Evolutionary conservation across 2,888 invertebrate genomes (phyloP), one percentile per base, ranked within the genome.

Genomic region (Protonemura montana): DNA sequence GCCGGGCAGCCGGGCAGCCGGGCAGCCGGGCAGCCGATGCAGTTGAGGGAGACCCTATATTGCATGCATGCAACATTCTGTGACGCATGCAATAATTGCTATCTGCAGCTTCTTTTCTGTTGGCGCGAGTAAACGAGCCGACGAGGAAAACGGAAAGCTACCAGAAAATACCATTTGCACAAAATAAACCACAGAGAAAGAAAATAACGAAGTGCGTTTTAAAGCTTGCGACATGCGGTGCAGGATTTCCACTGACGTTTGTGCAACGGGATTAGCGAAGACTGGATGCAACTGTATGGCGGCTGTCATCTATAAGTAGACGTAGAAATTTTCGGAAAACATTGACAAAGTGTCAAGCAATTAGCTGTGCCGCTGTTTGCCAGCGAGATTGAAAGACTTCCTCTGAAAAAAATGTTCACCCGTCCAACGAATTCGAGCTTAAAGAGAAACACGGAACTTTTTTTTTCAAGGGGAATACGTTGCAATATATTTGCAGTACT

Each of bases 31-130:
- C 59, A 59, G 59, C 21, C 21, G 59, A 21, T 10, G 59, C 59
- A 59, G 13, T 59, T 13, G 59, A 10, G 35, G 35, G 35, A 35
- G 10, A 2, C 1, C 59, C 59, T 21, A 21, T 21, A 3, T 3
- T 78, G 26, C 28, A 26, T 78, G 78, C 78, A 78, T 78, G 78
- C 78, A 78, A 78, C 78, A 28, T 78, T 10, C 25, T 78, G 28
- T 78, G 78, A 26, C 26, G 2, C 78, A 78, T 78, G 78, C 78
- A 78, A 78, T 21, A 59, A 13, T 13, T 1, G 59, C 35, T 59
- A 21, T 10, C 13, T 59, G 59, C 59, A 7, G 59, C 59, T 21
- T 59, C 59, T 59, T 59, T 59, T 21, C 21, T 59, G 59, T 59
- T 59, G 59, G 59, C 59, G 21, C 59, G 13, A 59, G 59, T 59